Conservation (phyloP, 2,797 vertebrate species). For the Clarias fuscus region DNA sequence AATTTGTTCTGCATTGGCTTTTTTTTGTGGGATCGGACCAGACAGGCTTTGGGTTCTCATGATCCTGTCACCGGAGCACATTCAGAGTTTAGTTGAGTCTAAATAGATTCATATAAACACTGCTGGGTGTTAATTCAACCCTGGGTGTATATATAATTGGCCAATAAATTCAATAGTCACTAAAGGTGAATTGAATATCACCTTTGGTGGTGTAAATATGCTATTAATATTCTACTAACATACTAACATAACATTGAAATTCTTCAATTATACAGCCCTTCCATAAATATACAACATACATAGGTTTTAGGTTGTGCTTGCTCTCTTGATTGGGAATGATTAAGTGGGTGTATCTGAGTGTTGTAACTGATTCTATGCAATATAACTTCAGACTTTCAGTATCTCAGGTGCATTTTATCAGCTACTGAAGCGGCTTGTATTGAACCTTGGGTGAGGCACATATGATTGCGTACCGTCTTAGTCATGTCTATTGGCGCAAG, state of each 20-base stretch:
- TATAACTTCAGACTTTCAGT: slow-evolving; percentile 3
- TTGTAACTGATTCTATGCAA: neutral
- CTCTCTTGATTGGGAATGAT: neutral
- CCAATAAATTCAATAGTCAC: too few species aligned
- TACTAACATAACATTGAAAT: neutral
- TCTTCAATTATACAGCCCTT: neutral
- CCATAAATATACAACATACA: neutral
- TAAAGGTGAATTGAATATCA: too few species aligned
- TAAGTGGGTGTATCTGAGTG: neutral
- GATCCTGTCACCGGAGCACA: too few species aligned
- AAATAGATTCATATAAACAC: too few species aligned
- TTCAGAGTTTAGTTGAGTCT: too few species aligned
- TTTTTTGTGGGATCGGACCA: too few species aligned
- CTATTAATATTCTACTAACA: neutral
- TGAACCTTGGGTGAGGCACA: slow-evolving; percentile 39
- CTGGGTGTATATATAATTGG: too few species aligned
- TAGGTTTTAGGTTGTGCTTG: neutral
- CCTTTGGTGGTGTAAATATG: neutral
- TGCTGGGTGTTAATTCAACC: too few species aligned
- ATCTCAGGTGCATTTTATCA: slow-evolving; percentile 2
- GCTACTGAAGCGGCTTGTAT: slow-evolving; percentile 21
- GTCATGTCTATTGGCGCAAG: slow-evolving; percentile 30
- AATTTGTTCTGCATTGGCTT: too few species aligned
- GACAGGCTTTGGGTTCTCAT: too few species aligned
- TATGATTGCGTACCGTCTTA: slow-evolving; percentile 14